These are phyloP conservation scores for Gavia stellata DNA, from an alignment of 2,113 vertebrate genomes.

Conservation along the genomic window DNA sequence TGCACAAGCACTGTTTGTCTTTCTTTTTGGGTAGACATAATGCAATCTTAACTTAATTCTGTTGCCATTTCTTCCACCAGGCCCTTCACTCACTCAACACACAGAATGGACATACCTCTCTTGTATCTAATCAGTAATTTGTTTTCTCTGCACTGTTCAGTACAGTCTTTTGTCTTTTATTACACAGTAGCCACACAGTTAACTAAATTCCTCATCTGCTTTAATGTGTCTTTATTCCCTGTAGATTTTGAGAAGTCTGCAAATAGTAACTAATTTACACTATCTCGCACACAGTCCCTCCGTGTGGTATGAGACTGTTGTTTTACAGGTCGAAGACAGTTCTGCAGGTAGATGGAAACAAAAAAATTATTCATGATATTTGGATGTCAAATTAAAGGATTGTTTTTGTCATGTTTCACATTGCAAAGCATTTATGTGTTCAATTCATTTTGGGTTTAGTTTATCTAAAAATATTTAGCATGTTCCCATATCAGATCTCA, in stretches of 20 bases:
- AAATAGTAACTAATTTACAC: neutral
- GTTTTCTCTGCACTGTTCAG: neutral
- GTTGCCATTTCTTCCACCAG: neutral
- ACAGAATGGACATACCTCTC: neutral
- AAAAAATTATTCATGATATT: neutral
- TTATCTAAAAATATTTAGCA: neutral
- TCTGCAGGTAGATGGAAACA: neutral
- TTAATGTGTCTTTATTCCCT: neutral
- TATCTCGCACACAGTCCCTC: neutral
- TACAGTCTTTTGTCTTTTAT: neutral
- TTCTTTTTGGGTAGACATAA: neutral
- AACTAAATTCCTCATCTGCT: neutral
- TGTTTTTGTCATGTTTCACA: neutral
- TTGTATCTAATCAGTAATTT: neutral
- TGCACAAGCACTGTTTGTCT: neutral
- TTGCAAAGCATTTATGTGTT: neutral
- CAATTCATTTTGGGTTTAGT: neutral
- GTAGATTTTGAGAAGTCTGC: neutral
- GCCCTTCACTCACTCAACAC: neutral
- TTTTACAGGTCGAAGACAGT: neutral
- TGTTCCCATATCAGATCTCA: neutral
- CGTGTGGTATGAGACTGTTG: neutral
- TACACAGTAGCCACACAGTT: neutral
- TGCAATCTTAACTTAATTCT: neutral
- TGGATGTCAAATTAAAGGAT: neutral